Conservation (phyloP, 2,888 invertebrate genomes). For the Petrolisthes cinctipes region DNA sequence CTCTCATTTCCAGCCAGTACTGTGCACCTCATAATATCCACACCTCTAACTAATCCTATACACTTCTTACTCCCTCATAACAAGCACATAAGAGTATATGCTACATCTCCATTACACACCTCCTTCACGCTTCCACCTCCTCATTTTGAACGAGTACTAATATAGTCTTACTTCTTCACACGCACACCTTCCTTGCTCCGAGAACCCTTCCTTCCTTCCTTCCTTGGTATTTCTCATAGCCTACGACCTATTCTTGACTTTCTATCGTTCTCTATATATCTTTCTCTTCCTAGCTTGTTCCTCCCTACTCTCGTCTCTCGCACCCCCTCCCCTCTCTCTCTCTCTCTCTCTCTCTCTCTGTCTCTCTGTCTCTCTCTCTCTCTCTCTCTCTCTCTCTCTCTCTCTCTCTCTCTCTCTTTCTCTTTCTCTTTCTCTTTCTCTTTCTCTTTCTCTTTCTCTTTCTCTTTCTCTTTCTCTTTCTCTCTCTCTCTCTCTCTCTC, state of each 20-base stretch:
- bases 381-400: neutral
- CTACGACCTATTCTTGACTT: neutral
- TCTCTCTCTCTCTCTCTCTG: neutral
- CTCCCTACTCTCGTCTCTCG: neutral
- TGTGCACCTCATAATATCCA: too few species aligned
- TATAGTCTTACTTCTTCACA: too few species aligned
- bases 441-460: neutral
- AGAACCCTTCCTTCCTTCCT: neutral
- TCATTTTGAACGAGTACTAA: too few species aligned
- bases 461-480: neutral
- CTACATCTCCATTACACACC: too few species aligned
- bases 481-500: neutral
- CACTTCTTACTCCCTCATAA: too few species aligned
- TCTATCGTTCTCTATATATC: neutral
- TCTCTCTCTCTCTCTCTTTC: conserved; percentile 13
- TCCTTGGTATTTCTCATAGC: neutral
- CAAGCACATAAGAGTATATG: too few species aligned
- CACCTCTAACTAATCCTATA: too few species aligned
- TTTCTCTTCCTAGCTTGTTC: neutral
- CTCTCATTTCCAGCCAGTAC: too few species aligned
- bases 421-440: neutral
- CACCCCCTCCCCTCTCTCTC: conserved; percentile 13
- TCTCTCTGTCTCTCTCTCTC: too few species aligned
- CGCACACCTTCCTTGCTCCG: neutral
- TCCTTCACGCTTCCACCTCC: too few species aligned